Percentiles rank a stretch among this genome's conserved stretches.
These are phyloP conservation scores for Ahaetulla prasina DNA, from an alignment of 2,113 vertebrate species.

Conservation along the genomic window DNA sequence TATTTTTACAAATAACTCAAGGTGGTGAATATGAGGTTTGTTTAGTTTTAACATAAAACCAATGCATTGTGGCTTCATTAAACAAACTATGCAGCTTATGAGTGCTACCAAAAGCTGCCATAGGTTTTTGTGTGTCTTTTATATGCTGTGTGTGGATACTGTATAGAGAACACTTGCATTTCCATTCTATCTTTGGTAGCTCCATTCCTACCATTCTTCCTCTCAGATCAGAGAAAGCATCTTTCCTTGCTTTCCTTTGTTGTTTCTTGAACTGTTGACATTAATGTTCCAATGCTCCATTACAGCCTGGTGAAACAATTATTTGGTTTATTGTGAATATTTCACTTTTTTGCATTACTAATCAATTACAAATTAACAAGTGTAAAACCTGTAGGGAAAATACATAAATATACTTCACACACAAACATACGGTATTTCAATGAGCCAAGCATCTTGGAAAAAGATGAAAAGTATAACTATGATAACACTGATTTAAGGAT, in stretches of 20 bases:
- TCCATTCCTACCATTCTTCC: not conserved
- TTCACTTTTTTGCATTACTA: not conserved
- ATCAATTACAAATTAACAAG: not conserved
- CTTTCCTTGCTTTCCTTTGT: not conserved
- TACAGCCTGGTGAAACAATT: not conserved
- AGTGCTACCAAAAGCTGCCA: not conserved
- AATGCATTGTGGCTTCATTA: not conserved
- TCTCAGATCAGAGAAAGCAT: not conserved
- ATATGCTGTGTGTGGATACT: not conserved
- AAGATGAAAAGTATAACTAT: not conserved
- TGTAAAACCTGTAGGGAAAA: not conserved
- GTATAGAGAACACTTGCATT: not conserved
- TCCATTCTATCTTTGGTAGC: not conserved
- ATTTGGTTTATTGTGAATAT: not conserved
- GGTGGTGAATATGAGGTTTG: not conserved
- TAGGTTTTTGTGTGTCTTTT: not conserved
- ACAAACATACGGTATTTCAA: not conserved
- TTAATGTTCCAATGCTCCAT: not conserved
- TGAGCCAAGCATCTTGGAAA: not conserved
- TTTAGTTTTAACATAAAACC: not conserved
- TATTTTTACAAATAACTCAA: not conserved
- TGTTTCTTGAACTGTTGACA: not conserved
- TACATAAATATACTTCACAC: not conserved
- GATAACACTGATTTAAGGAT: not conserved
- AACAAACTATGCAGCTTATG: not conserved